A percentile compares a stretch with the other conserved stretches of the same genome.
Evolutionary conservation across 2,797 vertebrate species (phyloP).

Genomic region (Pygocentrus nattereri): DNA sequence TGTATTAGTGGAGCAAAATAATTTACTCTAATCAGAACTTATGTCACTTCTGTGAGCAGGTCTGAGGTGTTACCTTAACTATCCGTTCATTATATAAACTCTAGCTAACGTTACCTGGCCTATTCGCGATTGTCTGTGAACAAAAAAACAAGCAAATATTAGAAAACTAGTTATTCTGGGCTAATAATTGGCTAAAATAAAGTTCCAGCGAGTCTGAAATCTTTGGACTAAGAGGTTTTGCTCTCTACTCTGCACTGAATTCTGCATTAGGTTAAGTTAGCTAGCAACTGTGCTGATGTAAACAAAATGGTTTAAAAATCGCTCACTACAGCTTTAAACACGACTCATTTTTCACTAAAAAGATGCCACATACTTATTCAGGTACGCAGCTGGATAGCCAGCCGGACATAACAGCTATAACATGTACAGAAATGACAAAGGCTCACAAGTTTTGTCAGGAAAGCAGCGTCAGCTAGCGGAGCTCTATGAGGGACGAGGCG

Average conservation of each 20-base stretch:
- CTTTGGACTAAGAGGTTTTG: neutral
- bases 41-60: no score
- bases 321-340: neutral
- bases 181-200: neutral
- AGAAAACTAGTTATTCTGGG: neutral
- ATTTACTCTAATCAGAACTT: no score
- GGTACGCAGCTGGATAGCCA: neutral
- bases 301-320: neutral
- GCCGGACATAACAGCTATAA: neutral
- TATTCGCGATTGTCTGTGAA: neutral
- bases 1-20: no score
- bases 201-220: neutral
- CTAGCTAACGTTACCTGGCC: no score
- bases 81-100: no score
- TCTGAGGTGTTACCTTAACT: no score
- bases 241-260: neutral
- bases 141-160: no score
- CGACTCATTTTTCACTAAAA: neutral
- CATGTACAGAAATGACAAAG: neutral
- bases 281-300: neutral
- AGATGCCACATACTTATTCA: no score
- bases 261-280: neutral
- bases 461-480: neutral
- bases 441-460: slow-evolving; percentile 2
- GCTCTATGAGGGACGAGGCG: neutral